phyloP scores from a whole-genome alignment of 2,113 vertebrate species.

The Fregetta grallaria region DNA sequence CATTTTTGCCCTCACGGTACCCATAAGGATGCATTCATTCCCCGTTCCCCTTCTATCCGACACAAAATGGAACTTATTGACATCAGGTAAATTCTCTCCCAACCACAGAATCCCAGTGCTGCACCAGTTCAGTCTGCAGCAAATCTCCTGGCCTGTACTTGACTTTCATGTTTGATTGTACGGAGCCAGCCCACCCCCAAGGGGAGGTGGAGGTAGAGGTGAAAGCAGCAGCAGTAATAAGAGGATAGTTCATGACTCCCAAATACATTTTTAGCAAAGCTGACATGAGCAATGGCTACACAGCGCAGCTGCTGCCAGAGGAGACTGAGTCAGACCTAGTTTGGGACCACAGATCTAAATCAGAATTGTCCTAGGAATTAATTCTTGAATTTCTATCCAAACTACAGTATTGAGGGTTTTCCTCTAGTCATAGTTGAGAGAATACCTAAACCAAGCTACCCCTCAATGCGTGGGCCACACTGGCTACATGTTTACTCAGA shows the following conservation, averaged over 20 bases:
- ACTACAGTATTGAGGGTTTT: neutral
- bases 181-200: neutral
- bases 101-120: constrained; percentile 34
- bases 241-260: constrained; percentile 15
- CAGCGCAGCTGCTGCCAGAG: constrained; percentile 6
- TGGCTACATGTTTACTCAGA: neutral
- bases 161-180: neutral
- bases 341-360: neutral
- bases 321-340: neutral
- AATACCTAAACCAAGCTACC: neutral
- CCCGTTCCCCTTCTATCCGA: neutral
- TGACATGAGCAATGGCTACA: neutral
- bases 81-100: constrained; percentile 14
- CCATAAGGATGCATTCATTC: constrained; percentile 55
- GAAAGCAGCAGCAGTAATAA: neutral
- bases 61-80: constrained; percentile 29
- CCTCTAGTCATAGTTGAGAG: neutral
- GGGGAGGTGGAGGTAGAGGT: constrained; percentile 37
- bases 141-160: neutral
- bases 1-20: neutral
- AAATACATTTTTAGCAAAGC: constrained; percentile 22
- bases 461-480: neutral
- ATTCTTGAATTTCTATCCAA: neutral
- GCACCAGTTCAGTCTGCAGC: constrained; percentile 12
- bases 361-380: neutral